Evolutionary conservation across 2,888 invertebrate genomes (phyloP).

Genomic region (Scotopteryx bipunctaria): DNA sequence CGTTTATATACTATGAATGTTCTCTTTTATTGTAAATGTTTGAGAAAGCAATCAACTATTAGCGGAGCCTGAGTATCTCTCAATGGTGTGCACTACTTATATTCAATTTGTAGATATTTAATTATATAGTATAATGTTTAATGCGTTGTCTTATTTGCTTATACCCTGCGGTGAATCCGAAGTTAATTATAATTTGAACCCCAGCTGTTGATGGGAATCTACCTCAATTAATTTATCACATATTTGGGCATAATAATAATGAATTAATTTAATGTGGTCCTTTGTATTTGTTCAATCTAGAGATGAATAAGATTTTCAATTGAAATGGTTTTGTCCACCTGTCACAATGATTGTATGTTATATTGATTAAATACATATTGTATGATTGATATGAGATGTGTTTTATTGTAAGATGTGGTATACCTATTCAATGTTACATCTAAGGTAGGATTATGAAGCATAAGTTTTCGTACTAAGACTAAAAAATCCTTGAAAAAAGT

Average conservation of each 20-base stretch:
- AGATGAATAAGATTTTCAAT: constrained; percentile 68
- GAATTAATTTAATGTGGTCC: constrained; percentile 70
- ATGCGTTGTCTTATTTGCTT: constrained; percentile 80
- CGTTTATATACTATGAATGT: constrained; percentile 82
- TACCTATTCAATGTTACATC: constrained; percentile 1
- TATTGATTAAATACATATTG: constrained; percentile 80
- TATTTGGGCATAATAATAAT: constrained; percentile 80
- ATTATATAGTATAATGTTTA: constrained; percentile 83
- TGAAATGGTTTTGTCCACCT: constrained; percentile 77
- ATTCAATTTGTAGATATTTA: constrained; percentile 83
- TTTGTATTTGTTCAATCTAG: constrained; percentile 74
- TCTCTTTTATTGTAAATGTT: constrained; percentile 82
- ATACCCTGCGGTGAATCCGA: constrained; percentile 69
- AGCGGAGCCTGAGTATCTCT: constrained; percentile 64
- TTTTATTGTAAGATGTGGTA: constrained; percentile 56
- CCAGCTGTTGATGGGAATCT: constrained; percentile 72
- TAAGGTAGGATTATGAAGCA: too few relatives aligned
- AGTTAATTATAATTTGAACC: constrained; percentile 76
- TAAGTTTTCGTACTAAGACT: too few relatives aligned
- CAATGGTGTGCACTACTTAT: constrained; percentile 77
- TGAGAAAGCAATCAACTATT: constrained; percentile 58
- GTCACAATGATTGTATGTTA: constrained; percentile 83
- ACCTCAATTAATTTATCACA: constrained; percentile 84
- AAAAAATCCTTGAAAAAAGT: too few relatives aligned
- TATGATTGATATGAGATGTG: constrained; percentile 76